Percentiles rank a stretch among this genome's conserved stretches.
These are phyloP conservation scores for Malacosoma neustria DNA, from an alignment of 2,888 invertebrate genomes.

Conservation along the genomic window DNA sequence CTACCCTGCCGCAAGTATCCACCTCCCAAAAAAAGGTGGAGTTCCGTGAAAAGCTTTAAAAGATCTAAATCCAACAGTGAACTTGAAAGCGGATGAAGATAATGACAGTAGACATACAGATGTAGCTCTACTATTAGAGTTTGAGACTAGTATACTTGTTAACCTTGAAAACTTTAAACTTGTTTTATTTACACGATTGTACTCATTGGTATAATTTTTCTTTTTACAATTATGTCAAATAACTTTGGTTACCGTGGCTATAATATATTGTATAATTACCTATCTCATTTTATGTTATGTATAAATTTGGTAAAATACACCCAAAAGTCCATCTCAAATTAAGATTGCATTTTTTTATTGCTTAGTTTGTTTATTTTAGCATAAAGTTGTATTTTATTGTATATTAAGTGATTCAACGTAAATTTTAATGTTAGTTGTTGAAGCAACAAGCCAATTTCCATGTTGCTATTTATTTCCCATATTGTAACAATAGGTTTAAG, in stretches of 20 bases:
- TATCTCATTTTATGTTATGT: neutral
- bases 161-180: too few species aligned
- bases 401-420: conserved; percentile 12
- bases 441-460: conserved; percentile 43
- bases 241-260: neutral
- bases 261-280: neutral
- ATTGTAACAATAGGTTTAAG: conserved; percentile 48
- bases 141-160: too few species aligned
- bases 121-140: too few species aligned
- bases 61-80: too few species aligned
- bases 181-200: too few species aligned
- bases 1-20: too few species aligned
- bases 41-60: too few species aligned
- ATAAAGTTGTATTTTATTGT: conserved; percentile 12
- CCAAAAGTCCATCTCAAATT: conserved; percentile 49
- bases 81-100: too few species aligned
- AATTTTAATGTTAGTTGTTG: conserved; percentile 32
- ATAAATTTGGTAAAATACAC: conserved; percentile 25
- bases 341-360: conserved; percentile 47
- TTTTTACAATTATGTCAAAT: too few species aligned
- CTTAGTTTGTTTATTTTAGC: conserved; percentile 35
- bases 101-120: too few species aligned
- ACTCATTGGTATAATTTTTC: too few species aligned
- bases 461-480: conserved; percentile 43
- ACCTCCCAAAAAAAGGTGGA: too few species aligned